Evolutionary conservation across 2,888 invertebrate species (phyloP), one percentile per base, ranked within the genome.

Genomic region (Erebia aethiops): DNA sequence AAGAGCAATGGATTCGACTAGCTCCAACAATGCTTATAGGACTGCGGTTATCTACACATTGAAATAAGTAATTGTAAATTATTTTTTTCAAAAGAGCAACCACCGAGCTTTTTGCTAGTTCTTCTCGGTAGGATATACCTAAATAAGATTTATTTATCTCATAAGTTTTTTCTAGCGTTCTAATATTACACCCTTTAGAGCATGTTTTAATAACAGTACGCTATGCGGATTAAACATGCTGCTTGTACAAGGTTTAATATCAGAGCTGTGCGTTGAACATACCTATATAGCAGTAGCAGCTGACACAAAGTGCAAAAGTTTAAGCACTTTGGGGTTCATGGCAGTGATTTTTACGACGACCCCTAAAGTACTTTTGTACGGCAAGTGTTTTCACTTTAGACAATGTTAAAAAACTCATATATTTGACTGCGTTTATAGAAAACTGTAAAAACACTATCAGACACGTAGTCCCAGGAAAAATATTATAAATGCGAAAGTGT

Each of bases 251-350:
- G 13, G 1, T 62, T 49, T 49, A 62, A 62, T 62, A 62, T 62
- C 21, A 26, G 21, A 4, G 21, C n/a, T 16, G 9, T 63, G 49
- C 49, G 49, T 8, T 26, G 35, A 63, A 63, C 51, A n/a, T 49
- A n/a, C n/a, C n/a, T n/a, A 10, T 10, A 2, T 51, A 46, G 13
- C 49, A 62, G 63, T 26, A 63, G n/a, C 63, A 51, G 63, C 63
- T 63, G 63, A 63, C 51, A 35, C 63, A 63, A 51, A 63, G 63
- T 63, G 63, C 10, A 35, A 63, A 63, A 63, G 63, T 63, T 63
- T 5, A 16, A 63, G n/a, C 63, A 63, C 51, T 63, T 51, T 63
- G n/a, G 35, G 63, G 14, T 61, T 61, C 60, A 60, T 18, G 60
- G 11, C 62, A 14, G 26, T 9, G 51, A 63, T 63, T 51, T 63